Percentiles rank a stretch among this genome's conserved stretches.
These are phyloP conservation scores for Pampusana beccarii DNA, from an alignment of 2,113 vertebrate genomes.

Conservation along the genomic window DNA sequence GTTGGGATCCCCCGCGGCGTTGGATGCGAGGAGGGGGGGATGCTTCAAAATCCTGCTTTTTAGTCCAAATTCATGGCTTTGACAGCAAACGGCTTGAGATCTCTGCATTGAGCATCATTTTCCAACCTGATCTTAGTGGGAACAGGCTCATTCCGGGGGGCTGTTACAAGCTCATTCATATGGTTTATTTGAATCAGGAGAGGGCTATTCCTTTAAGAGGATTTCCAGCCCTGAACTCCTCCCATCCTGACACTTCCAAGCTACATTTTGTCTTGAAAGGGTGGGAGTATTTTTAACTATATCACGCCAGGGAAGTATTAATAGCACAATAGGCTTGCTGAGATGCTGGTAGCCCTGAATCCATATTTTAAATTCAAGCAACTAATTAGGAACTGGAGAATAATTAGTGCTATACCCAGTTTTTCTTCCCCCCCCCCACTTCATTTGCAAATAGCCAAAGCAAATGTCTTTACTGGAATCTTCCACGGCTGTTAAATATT, in stretches of 20 bases:
- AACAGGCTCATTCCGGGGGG: not conserved
- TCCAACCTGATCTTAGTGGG: not conserved
- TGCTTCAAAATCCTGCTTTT: not conserved
- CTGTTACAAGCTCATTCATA: not conserved
- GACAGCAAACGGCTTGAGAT: accelerated
- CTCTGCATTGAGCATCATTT: accelerated
- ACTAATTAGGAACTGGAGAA: not conserved
- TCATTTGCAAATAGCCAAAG: not conserved
- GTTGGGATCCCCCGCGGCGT: not conserved
- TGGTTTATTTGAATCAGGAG: not conserved
- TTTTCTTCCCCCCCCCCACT: not conserved
- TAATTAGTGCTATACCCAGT: not conserved
- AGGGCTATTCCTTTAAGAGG: constrained; percentile 8
- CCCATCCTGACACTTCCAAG: constrained; percentile 13
- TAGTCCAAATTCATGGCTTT: not conserved
- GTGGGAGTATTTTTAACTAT: constrained; percentile 53
- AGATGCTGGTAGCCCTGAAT: not conserved
- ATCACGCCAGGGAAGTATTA: constrained; percentile 42
- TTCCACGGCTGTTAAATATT: constrained; percentile 3
- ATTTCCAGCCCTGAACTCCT: constrained; percentile 15
- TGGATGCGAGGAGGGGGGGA: accelerated
- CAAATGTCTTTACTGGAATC: not conserved
- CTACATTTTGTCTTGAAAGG: constrained; percentile 20
- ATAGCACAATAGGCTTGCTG: constrained; percentile 47
- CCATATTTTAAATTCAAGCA: not conserved